A percentile compares a stretch with the other conserved stretches of the same genome.
phyloP scores from a whole-genome alignment of 2,797 vertebrate species.

The Hippocampus kuda region DNA sequence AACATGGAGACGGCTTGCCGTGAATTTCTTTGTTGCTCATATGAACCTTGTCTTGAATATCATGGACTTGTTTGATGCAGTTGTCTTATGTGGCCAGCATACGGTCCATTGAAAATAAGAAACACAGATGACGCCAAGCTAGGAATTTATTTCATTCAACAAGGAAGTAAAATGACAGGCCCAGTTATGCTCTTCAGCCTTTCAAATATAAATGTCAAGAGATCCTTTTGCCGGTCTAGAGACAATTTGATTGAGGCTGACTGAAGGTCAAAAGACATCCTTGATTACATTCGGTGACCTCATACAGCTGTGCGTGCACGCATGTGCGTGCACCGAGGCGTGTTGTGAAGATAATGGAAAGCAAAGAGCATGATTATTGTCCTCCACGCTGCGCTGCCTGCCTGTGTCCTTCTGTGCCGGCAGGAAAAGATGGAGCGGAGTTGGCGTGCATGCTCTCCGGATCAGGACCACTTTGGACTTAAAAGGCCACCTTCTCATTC shows the following conservation, averaged over 20 bases:
- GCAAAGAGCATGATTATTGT: slow-evolving; percentile 68
- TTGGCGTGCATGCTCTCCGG: slow-evolving; percentile 3
- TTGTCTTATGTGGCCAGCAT: neutral
- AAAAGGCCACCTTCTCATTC: too few species aligned
- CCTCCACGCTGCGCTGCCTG: slow-evolving; percentile 34
- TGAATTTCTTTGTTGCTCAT: too few species aligned
- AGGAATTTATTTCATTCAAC: neutral
- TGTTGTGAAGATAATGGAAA: slow-evolving; percentile 63
- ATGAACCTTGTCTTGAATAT: too few species aligned
- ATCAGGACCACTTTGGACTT: slow-evolving; percentile 19
- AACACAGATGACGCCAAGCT: neutral
- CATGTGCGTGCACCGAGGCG: slow-evolving; percentile 44
- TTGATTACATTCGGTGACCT: neutral
- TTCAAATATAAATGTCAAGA: neutral
- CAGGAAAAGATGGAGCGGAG: slow-evolving; percentile 45
- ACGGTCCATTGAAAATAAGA: neutral
- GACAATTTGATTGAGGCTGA: neutral
- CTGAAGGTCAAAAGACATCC: neutral
- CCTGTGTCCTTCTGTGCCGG: slow-evolving; percentile 8
- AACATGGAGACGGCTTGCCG: too few species aligned
- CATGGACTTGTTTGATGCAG: neutral
- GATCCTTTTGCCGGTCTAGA: neutral
- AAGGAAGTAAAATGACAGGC: neutral
- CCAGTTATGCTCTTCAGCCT: neutral
- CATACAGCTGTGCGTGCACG: neutral